Base-by-base conservation (phyloP, 2,888 invertebrate species). In the Dorcus parallelipipedus region DNA sequence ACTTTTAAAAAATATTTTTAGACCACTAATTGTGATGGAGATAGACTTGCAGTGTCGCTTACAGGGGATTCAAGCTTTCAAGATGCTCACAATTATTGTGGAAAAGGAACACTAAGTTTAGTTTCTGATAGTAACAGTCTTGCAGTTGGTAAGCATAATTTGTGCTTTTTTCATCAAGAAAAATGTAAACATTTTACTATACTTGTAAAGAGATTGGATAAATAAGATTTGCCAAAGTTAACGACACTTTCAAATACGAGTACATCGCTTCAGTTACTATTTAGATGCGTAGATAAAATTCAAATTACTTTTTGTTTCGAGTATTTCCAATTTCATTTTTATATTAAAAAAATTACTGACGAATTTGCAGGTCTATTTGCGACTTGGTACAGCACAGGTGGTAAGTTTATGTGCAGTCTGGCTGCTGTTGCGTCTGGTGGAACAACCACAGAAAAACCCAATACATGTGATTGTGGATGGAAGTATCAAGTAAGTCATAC, bases 391-490 rank as follows among this genome's bases (percentile, higher is more conserved):
- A 78, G 78, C 33, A 2, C 56, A 0, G 83, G 84, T 6, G 86
- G 86, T 0, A 70, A 71, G 23, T 85, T 86, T 64, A 52, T 67
- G 0, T 87, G 87, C 65, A 67, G 69, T 6, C 48, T 80, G 3
- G 69, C 69, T 52, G 61, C 73, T 64, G 66, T 75, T 60, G 62
- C 33, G 68, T 39, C 26, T 33, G 26, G 26, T 33, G 45, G 70
- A 1, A 62, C 60, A 1, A 63, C 67, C 2, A 61, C 71, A 55
- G 58, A 17, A 67, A 71, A 64, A 4, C 62, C 68, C 0, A 60
- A 63, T 0, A 51, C 69, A 1, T 86, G 86, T 68, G 76, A 72
- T 51, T 86, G 87, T 67, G 87, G 87, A 3, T 79, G 81, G 71
- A 83, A 78, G 63, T 81, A 82, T 67, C 73, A 73, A 70, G 86